phyloP scores from a whole-genome alignment of 2,797 vertebrate species.

The Scyliorhinus canicula region DNA sequence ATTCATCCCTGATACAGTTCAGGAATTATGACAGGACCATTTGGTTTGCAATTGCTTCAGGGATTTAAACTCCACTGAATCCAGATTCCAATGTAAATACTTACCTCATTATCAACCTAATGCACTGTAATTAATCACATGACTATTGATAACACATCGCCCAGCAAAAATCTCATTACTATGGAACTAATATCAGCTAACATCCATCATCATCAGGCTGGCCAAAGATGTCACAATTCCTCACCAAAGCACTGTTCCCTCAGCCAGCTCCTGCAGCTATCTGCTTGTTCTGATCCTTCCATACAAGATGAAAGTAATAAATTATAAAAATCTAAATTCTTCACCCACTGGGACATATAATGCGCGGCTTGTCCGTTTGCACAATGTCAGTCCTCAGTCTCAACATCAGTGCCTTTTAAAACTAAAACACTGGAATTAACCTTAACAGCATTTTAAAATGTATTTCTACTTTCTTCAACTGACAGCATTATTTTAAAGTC shows the following conservation, averaged over 20 bases:
- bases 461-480: not conserved
- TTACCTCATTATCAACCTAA: not conserved
- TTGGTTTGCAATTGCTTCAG: not conserved
- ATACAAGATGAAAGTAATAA: not conserved
- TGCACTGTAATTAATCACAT: constrained; percentile 2
- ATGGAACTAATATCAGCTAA: not conserved
- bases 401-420: not conserved
- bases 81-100: not conserved
- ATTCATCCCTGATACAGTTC: not conserved
- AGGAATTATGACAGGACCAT: not conserved
- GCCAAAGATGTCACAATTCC: not conserved
- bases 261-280: not conserved
- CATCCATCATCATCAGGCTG: not conserved
- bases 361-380: not conserved
- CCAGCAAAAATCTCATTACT: not conserved
- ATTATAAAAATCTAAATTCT: not conserved
- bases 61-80: not conserved
- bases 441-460: not conserved
- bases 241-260: not conserved
- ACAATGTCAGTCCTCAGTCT: not conserved
- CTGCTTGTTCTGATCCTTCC: not conserved
- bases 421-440: not conserved
- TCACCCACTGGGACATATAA: not conserved
- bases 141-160: not conserved
- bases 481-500: not conserved